Evolutionary conservation across 30 jellyfish, hydroid and myxozoan genomes (phyloP).

Genomic region (Euphysa ruthae): DNA sequence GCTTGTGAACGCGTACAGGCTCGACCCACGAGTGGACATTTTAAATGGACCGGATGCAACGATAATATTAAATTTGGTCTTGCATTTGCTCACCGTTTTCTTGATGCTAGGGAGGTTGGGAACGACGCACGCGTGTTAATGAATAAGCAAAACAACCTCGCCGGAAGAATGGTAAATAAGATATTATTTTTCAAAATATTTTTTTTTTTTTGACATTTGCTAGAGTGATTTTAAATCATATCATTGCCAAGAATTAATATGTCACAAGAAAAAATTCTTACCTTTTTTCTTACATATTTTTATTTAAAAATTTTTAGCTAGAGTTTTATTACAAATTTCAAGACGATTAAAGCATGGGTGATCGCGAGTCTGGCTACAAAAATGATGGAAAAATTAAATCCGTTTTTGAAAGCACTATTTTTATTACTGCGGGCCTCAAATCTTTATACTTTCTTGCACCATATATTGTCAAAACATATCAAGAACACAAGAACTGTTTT

Average conservation of each 20-base stretch:
- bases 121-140: slow-evolving; percentile 82
- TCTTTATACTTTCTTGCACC: too few species aligned
- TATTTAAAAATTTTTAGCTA: too few species aligned
- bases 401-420: too few species aligned
- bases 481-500: too few species aligned
- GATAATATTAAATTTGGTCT: slow-evolving; percentile 71
- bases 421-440: too few species aligned
- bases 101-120: slow-evolving; percentile 87
- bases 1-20: slow-evolving; percentile 37
- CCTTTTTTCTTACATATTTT: too few species aligned
- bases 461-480: too few species aligned
- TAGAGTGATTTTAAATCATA: background rate
- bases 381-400: too few species aligned
- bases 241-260: background rate
- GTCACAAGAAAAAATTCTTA: background rate
- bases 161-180: slow-evolving; percentile 76
- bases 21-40: slow-evolving; percentile 30
- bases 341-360: too few species aligned
- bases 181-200: background rate
- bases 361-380: too few species aligned
- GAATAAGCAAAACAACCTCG: slow-evolving; percentile 85
- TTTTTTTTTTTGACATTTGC: background rate
- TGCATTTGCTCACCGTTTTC: slow-evolving; percentile 64
- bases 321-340: too few species aligned
- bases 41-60: slow-evolving; percentile 76